Evolutionary conservation across 2,113 vertebrate species (phyloP), one percentile per base, ranked within the genome.

Genomic region (Herpetotheres cachinnans): DNA sequence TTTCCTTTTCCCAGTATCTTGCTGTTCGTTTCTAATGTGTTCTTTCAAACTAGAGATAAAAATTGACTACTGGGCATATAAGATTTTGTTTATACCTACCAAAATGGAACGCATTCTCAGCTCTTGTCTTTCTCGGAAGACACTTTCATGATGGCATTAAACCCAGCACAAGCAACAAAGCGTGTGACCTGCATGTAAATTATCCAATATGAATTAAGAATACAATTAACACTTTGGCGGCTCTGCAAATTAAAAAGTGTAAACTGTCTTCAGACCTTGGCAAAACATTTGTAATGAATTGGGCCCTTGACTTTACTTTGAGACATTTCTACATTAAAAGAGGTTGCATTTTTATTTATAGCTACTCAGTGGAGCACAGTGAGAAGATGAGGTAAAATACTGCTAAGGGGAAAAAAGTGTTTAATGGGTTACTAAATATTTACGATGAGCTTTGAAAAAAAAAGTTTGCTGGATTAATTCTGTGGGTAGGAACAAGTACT

Each of bases 211-310:
- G 93, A 91, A 89, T 95, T 88, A 85, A 93, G 73, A 96, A 74
- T 72, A 88, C 34, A 89, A 61, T 86, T 65, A 93, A 71, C 79
- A 93, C 27, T 70, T 86, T 58, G 56, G 54, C 2, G 17, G 11
- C 52, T 86, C 65, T 70, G 76, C 59, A 79, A 81, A 89, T 91
- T 84, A 72, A 69, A 86, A 92, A 84, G 24, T 86, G 27, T 61
- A 63, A 92, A 83, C 50, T 38, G 7, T 56, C 62, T 92, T 83
- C 42, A 88, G 66, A 86, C 69, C 34, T 84, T 87, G 67, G 63
- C 49, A 86, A 92, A 95, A 74, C 36, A 61, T 86, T 92, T 84
- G 47, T 77, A 93, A 93, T 86, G n/a, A 96, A 92, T 44, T 81
- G 55, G 76, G 44, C 52, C 69, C 69, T 78, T 87, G 66, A 81